phyloP scores from a whole-genome alignment of 2,113 vertebrate genomes.

The Myiozetetes cayanensis region DNA sequence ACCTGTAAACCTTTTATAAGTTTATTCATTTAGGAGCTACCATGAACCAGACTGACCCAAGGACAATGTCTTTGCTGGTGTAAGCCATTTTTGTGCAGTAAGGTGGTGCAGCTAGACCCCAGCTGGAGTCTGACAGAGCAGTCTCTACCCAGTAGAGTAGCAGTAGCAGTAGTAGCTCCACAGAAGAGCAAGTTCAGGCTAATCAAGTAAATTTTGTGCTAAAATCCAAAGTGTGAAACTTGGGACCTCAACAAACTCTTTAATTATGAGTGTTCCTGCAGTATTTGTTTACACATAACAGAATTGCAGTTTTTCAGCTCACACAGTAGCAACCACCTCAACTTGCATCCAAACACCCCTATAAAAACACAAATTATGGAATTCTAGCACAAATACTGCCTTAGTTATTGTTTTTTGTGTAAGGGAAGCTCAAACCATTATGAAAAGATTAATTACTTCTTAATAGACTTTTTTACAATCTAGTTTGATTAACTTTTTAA shows the following conservation, averaged over 20 bases:
- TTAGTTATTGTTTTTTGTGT: neutral
- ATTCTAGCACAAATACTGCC: neutral
- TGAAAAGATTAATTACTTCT: neutral
- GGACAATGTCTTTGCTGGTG: neutral
- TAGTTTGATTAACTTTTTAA: neutral
- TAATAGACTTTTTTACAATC: neutral
- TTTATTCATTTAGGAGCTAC: neutral
- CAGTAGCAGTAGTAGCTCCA: neutral
- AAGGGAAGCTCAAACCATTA: neutral
- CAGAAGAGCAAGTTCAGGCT: neutral
- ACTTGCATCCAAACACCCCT: neutral
- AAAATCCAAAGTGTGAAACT: neutral
- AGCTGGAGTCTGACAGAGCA: neutral
- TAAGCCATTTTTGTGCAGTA: neutral
- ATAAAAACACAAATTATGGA: neutral
- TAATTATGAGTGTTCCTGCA: neutral
- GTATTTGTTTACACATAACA: neutral
- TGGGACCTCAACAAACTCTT: neutral
- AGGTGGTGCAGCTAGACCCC: neutral
- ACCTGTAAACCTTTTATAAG: neutral
- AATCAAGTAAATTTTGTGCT: neutral
- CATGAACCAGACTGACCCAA: neutral
- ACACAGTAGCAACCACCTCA: neutral
- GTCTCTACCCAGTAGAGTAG: neutral
- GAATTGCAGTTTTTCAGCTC: neutral